phyloP scores from a whole-genome alignment of 2,888 invertebrate genomes.

The Lamellibrachia columna region DNA sequence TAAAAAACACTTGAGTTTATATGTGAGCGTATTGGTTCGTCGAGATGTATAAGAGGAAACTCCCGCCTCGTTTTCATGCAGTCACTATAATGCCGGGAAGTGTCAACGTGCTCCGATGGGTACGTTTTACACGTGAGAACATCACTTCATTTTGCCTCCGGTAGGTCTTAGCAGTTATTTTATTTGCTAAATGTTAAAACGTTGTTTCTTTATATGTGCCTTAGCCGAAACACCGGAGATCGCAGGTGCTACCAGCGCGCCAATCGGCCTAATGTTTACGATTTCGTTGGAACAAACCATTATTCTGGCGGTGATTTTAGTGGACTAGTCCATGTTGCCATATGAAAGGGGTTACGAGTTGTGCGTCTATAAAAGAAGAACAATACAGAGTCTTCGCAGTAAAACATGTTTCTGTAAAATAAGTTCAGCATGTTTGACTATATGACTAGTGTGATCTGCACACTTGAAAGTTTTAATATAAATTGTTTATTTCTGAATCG shows the following conservation, averaged over 20 bases:
- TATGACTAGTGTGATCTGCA: neutral
- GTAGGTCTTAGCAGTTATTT: neutral
- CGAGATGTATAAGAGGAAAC: neutral
- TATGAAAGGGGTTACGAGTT: neutral
- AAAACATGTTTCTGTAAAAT: neutral
- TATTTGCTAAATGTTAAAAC: conserved; percentile 1
- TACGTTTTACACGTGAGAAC: neutral
- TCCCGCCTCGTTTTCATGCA: conserved; percentile 11
- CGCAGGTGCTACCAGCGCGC: neutral
- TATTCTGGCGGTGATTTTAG: conserved; percentile 12
- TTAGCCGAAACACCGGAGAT: neutral
- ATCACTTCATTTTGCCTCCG: neutral
- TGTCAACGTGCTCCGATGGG: neutral
- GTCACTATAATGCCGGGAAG: neutral
- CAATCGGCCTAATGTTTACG: neutral
- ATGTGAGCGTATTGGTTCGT: neutral
- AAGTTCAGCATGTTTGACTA: neutral
- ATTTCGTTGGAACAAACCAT: conserved; percentile 4
- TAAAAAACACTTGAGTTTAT: neutral
- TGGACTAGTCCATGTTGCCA: conserved; percentile 5
- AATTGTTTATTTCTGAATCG: neutral
- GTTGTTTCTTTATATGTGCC: neutral
- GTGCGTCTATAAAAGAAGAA: neutral
- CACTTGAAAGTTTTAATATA: neutral
- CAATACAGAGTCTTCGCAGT: neutral